Percentiles rank a stretch among this genome's conserved stretches.
phyloP scores from a whole-genome alignment of 2,113 vertebrate species.

The Psophia crepitans region DNA sequence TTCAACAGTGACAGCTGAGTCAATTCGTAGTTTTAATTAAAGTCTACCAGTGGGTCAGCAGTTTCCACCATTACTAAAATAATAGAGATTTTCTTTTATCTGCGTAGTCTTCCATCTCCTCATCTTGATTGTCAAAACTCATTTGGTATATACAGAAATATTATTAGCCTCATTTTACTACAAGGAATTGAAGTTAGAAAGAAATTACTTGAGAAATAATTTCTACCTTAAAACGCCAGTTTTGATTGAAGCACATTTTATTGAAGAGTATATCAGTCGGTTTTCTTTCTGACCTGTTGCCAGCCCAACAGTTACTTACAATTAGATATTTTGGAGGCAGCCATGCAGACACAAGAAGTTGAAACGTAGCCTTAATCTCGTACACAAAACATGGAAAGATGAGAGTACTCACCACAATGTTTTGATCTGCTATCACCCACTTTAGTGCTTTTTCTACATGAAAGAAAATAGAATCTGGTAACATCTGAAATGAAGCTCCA shows the following conservation, averaged over 20 bases:
- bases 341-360: not conserved
- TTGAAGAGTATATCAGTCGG: not conserved
- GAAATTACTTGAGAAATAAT: not conserved
- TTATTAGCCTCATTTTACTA: not conserved
- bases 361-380: not conserved
- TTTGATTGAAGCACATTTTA: not conserved
- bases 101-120: not conserved
- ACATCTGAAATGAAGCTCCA: not conserved
- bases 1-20: not conserved
- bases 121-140: not conserved
- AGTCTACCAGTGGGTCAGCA: not conserved
- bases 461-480: not conserved
- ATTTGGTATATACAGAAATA: not conserved
- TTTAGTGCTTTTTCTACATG: not conserved
- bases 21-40: not conserved
- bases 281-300: not conserved
- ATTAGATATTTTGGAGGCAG: not conserved
- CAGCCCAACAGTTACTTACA: not conserved
- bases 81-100: not conserved
- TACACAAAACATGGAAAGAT: not conserved
- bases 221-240: not conserved
- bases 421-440: not conserved
- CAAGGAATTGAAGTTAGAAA: not conserved
- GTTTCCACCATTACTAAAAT: not conserved
- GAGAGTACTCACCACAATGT: not conserved